These are phyloP conservation scores for Oryzias curvinotus DNA, from an alignment of 2,113 vertebrate genomes.

Conservation along the genomic window DNA sequence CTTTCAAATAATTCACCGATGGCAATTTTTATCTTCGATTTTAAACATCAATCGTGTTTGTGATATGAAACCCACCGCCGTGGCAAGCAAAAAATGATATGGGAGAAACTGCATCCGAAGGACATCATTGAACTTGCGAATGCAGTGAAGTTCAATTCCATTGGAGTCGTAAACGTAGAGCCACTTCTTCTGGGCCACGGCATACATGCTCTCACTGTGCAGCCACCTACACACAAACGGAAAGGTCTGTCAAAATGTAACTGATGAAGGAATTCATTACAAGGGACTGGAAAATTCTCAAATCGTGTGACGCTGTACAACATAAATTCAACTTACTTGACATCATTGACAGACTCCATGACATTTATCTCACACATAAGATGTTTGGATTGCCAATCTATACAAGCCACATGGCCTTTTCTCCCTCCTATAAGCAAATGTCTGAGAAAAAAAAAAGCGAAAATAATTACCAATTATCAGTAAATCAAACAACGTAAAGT, in stretches of 20 bases:
- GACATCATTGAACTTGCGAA: conserved; percentile 85
- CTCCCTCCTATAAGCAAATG: conserved; percentile 85
- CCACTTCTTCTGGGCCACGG: conserved; percentile 90
- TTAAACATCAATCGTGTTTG: not conserved
- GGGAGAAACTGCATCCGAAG: conserved; percentile 87
- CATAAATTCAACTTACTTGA: conserved; percentile 77
- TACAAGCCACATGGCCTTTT: conserved; percentile 84
- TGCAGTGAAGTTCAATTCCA: conserved; percentile 88
- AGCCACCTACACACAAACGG: conserved; percentile 79
- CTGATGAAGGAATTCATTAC: not conserved
- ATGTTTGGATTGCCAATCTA: conserved; percentile 87
- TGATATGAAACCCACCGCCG: conserved; percentile 65
- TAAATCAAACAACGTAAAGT: too few species aligned
- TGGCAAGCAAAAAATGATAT: conserved; percentile 85
- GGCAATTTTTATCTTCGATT: too few species aligned
- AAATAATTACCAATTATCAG: not conserved
- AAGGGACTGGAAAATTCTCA: not conserved
- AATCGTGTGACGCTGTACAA: not conserved
- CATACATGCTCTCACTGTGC: conserved; percentile 84
- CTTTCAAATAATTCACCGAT: not conserved
- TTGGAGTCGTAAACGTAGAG: conserved; percentile 87
- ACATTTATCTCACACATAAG: conserved; percentile 89
- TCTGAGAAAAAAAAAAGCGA: conserved; percentile 59
- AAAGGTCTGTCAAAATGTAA: not conserved
- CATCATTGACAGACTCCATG: conserved; percentile 85